Conservation (phyloP, 2,888 invertebrate species). For the Scotopteryx bipunctaria region DNA sequence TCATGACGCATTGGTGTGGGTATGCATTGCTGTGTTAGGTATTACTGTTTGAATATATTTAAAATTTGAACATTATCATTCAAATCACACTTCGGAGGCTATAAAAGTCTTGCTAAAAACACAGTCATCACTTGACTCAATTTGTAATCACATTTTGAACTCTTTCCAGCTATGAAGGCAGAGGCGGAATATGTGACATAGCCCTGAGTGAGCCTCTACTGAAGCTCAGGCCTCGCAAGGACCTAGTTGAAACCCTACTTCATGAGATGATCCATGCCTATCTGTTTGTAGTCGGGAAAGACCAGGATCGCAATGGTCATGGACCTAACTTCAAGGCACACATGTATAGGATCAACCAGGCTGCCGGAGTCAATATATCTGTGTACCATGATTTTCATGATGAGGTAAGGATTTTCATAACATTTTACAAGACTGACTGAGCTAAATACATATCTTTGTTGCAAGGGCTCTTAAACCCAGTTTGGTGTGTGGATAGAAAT, state of each 20-base stretch:
- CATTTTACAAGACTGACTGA: no score
- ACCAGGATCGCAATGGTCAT: constrained; percentile 95
- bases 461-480: no score
- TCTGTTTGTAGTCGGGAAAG: constrained; percentile 93
- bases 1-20: no score
- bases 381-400: constrained; percentile 98
- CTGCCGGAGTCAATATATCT: constrained; percentile 93
- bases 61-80: no score
- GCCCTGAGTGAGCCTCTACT: constrained; percentile 95
- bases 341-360: constrained; percentile 95
- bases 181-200: constrained; percentile 90
- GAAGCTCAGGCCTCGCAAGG: constrained; percentile 95
- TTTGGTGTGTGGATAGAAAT: no score
- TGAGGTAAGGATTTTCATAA: constrained; percentile 93
- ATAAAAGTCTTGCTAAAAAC: no score
- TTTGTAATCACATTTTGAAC: no score
- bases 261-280: constrained; percentile 99
- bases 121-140: no score
- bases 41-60: no score
- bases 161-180: constrained; percentile 88
- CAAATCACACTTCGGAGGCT: no score
- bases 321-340: constrained; percentile 97
- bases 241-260: constrained; percentile 97
- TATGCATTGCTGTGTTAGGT: no score
- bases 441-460: no score